These are phyloP conservation scores for Phyllotis vaccarum DNA, from an alignment of 2,797 vertebrate genomes.

Conservation along the genomic window DNA sequence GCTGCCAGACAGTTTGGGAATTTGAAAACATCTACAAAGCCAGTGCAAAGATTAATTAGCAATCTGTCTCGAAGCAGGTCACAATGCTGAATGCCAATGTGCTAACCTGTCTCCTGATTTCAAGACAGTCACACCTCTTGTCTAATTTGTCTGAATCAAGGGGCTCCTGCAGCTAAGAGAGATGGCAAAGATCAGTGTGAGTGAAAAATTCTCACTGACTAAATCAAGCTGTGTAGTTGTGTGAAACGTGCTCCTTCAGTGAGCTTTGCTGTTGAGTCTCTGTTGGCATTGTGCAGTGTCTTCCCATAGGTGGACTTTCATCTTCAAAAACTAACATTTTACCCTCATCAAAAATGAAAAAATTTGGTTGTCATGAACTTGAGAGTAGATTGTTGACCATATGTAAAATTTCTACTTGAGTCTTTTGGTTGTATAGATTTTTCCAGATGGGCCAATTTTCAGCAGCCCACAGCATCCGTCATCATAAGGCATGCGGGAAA, in stretches of 20 bases:
- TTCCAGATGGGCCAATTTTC: not conserved
- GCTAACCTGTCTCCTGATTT: constrained; percentile 46
- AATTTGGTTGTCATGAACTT: not conserved
- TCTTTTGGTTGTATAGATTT: not conserved
- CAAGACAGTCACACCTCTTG: constrained; percentile 68
- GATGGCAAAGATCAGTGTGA: constrained; percentile 70
- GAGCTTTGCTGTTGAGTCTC: not conserved
- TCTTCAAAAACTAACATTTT: not conserved
- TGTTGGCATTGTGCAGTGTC: not conserved
- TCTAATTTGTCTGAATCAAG: constrained; percentile 67
- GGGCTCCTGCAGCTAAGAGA: constrained; percentile 53
- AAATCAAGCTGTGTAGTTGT: constrained; percentile 61
- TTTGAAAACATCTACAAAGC: constrained; percentile 43
- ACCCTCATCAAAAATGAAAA: not conserved
- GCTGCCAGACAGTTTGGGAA: not conserved
- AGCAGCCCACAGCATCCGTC: not conserved
- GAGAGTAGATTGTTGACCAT: not conserved
- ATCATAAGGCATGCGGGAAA: not conserved
- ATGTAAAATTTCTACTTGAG: not conserved
- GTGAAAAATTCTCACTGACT: constrained; percentile 74
- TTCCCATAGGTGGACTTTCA: not conserved
- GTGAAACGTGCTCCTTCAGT: constrained; percentile 37
- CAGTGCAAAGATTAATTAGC: constrained; percentile 73
- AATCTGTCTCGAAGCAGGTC: constrained; percentile 68
- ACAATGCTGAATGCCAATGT: constrained; percentile 49